These are phyloP conservation scores for Sinhomidia bicolor DNA, from an alignment of 2,888 invertebrate species.

Conservation along the genomic window DNA sequence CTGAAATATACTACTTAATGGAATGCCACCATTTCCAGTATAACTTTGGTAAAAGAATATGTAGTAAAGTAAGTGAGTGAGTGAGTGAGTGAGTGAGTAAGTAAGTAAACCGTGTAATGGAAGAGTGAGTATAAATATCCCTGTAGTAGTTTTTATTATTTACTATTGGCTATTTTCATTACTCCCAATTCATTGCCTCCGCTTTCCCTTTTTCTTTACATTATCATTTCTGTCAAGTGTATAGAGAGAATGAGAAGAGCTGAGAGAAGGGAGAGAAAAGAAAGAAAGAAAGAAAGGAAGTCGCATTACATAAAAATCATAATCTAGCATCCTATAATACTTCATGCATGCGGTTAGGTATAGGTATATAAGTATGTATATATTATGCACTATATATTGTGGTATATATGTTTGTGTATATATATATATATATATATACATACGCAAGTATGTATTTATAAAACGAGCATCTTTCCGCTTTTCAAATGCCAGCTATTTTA, in stretches of 20 bases:
- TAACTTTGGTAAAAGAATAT: too few species aligned
- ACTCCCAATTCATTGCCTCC: constrained; percentile 57
- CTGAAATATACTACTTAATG: too few species aligned
- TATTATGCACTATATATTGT: not conserved
- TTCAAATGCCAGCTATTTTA: not conserved
- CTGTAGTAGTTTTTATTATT: constrained; percentile 46
- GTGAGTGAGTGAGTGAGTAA: too few species aligned
- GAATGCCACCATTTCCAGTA: too few species aligned
- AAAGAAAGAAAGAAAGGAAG: not conserved
- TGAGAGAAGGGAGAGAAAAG: not conserved
- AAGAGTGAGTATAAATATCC: constrained; percentile 26
- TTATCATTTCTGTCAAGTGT: constrained; percentile 34
- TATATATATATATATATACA: too few species aligned
- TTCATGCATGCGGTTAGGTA: too few species aligned
- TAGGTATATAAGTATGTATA: not conserved
- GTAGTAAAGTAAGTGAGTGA: too few species aligned
- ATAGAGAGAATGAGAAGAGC: too few species aligned
- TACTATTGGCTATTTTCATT: constrained; percentile 67
- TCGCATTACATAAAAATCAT: not conserved
- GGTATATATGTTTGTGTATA: not conserved
- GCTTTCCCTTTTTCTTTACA: not conserved
- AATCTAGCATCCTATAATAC: not conserved
- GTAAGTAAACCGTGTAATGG: constrained; percentile 34
- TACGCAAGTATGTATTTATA: not conserved
- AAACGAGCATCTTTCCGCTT: not conserved